A percentile compares a stretch with the other conserved stretches of the same genome.
phyloP scores from a whole-genome alignment of 2,888 invertebrate genomes.

The Rhingia campestris region DNA sequence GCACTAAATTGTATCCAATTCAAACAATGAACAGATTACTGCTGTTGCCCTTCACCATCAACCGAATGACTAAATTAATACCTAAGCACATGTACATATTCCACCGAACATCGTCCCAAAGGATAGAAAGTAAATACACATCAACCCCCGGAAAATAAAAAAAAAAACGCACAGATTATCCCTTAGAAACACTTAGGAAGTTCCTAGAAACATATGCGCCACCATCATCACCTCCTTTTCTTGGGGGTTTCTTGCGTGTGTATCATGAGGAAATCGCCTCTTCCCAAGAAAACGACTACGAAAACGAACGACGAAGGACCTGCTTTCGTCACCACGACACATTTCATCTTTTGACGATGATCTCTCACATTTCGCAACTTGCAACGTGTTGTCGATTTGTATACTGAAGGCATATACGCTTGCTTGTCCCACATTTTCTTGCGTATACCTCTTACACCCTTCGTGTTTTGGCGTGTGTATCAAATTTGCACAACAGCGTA shows the following conservation, averaged over 20 bases:
- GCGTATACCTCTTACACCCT: conserved; percentile 8
- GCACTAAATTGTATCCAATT: conserved; percentile 48
- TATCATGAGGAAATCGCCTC: conserved; percentile 43
- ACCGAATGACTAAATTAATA: conserved; percentile 58
- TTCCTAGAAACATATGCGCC: conserved; percentile 10
- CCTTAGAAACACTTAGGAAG: conserved; percentile 47
- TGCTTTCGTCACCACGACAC: conserved; percentile 27
- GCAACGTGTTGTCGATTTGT: conserved; percentile 9
- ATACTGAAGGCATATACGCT: conserved; percentile 1
- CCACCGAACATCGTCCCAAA: neutral
- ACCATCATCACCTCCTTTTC: conserved; percentile 18
- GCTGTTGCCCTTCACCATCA: neutral
- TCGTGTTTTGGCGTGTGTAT: conserved; percentile 19
- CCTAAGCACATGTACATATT: conserved; percentile 20
- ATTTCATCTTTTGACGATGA: conserved; percentile 12
- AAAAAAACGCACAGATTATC: conserved; percentile 19
- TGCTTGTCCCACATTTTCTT: neutral
- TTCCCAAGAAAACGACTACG: conserved; percentile 13
- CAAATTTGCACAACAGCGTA: conserved; percentile 24
- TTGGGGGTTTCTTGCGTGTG: conserved; percentile 17
- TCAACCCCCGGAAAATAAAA: conserved; percentile 4
- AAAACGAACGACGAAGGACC: conserved; percentile 21
- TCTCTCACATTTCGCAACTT: conserved; percentile 21
- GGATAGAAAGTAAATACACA: conserved; percentile 5
- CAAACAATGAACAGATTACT: conserved; percentile 48